These are phyloP conservation scores for Drosophila peninsularis DNA, from an alignment of 2,888 invertebrate genomes.

Conservation along the genomic window DNA sequence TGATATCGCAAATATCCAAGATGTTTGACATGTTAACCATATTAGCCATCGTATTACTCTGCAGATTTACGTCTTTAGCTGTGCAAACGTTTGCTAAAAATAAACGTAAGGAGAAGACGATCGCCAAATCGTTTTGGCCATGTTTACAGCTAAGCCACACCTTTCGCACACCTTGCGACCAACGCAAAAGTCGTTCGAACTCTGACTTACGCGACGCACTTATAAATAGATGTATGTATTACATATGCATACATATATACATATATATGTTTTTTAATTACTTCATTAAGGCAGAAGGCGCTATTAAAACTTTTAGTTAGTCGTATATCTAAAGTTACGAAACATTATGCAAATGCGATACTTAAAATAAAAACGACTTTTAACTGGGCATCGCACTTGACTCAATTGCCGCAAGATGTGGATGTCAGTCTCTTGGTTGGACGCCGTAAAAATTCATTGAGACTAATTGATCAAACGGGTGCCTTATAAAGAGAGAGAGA, in stretches of 20 bases:
- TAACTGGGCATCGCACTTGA: constrained; percentile 22
- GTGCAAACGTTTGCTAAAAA: constrained; percentile 17
- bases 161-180: constrained; percentile 21
- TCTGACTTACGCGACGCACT: neutral
- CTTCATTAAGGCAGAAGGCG: constrained; percentile 1
- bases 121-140: neutral
- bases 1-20: neutral
- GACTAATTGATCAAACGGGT: constrained; percentile 66
- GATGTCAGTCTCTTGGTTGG: constrained; percentile 14
- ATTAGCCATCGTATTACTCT: neutral
- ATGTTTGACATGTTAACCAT: neutral
- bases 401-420: constrained; percentile 37
- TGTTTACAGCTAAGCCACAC: constrained; percentile 24
- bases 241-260: neutral
- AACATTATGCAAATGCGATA: constrained; percentile 29
- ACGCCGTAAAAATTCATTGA: constrained; percentile 66
- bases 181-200: constrained; percentile 14
- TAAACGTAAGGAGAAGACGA: constrained; percentile 11
- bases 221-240: neutral
- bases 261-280: constrained; percentile 5
- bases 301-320: constrained; percentile 2
- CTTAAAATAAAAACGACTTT: constrained; percentile 23
- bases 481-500: neutral
- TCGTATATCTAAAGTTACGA: constrained; percentile 12
- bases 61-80: neutral